A percentile compares a stretch with the other conserved stretches of the same genome.
Conservation (phyloP, 2,888 invertebrate species). For the Hetaerina titia region DNA sequence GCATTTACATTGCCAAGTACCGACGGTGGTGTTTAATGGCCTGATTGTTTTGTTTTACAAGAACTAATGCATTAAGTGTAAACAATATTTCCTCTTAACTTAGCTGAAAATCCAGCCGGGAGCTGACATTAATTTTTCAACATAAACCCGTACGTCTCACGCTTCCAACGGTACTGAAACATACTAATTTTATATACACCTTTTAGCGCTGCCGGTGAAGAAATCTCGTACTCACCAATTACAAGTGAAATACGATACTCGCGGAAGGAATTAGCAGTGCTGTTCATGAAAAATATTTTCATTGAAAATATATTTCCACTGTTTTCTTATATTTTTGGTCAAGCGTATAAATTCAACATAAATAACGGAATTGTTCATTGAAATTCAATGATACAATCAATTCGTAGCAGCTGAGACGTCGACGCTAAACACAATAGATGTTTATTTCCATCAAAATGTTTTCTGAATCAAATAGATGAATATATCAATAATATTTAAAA, state of each 20-base stretch:
- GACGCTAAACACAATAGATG: constrained; percentile 24
- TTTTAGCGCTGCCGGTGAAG: constrained; percentile 32
- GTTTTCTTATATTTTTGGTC: too few relatives aligned
- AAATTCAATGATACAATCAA: background rate
- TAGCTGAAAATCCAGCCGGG: background rate
- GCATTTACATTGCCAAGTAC: background rate
- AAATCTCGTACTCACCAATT: background rate
- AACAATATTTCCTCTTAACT: background rate
- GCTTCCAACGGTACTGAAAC: too few relatives aligned
- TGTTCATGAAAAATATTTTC: background rate
- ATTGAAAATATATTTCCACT: background rate
- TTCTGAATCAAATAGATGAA: background rate
- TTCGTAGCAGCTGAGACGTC: background rate
- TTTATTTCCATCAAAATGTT: background rate
- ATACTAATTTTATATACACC: background rate
- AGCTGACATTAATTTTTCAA: background rate
- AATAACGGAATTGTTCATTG: background rate
- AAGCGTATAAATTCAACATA: background rate
- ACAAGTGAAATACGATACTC: constrained; percentile 17
- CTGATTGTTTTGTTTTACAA: background rate
- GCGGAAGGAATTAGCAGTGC: background rate
- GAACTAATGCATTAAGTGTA: background rate
- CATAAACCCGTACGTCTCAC: too few relatives aligned
- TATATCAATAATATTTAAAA: background rate
- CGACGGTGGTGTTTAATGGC: background rate